Base-by-base conservation (phyloP, 2,797 vertebrate species). In the Tinamus major region DNA sequence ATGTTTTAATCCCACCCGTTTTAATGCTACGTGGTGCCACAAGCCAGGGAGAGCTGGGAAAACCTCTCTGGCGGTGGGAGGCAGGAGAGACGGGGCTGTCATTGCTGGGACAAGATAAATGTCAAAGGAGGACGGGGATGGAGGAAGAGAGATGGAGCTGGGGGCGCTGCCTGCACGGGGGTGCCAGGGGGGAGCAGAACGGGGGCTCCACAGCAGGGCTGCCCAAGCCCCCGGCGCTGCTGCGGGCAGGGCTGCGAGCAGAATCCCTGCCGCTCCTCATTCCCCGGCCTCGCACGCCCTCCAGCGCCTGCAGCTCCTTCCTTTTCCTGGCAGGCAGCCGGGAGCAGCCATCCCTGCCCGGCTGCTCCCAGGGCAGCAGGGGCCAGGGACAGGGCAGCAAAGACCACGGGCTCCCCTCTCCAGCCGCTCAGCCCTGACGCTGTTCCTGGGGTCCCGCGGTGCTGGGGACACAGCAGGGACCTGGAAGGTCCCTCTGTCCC, bases 301-400 rank as follows among this genome's bases (percentile, higher is more conserved):
- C 71, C 78, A 58, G 44, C 16, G 41, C 24, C 26, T 4, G 29
- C 1, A 2, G 1, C 53, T 62, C 20, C 29, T 2, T 79, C 39
- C 24, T 56, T 9, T 42, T 15, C 55, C 56, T 5, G 10, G 37
- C 63, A 48, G 68, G 63, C 37, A 24, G 24, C 31, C 3, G 10
- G n/a, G 10, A 33, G 41, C 48, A 13, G 8, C 49, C 9, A 13
- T n/a, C 53, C 31, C 53, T 56, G 53, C 13, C n/a, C 21, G 5
- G n/a, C 58, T 59, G 58, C 58, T 61, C 27, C 27, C 1, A 23
- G 10, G 29, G 37, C 24, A 13, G 67, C 9, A 3, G 24, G 9
- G 13, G 6, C 9, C 17, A 29, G 9, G 39, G n/a, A 68, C 1
- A 0, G 19, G n/a, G 49, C 35, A 15, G 63, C 0, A 0, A 4